These are phyloP conservation scores for Hyles vespertilio DNA, from an alignment of 1,140 invertebrate species.

Conservation along the genomic window DNA sequence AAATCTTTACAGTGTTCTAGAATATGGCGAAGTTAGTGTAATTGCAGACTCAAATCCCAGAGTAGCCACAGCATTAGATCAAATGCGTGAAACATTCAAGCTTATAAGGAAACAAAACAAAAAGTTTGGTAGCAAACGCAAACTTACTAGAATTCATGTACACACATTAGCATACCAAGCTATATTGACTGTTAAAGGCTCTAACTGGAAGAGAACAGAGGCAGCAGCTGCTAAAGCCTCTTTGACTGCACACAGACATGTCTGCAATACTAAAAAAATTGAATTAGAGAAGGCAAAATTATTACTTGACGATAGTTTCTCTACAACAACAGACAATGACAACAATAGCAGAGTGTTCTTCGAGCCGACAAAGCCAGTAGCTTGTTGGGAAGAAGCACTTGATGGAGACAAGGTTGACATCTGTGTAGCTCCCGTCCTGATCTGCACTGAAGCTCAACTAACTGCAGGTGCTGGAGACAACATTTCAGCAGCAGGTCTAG, in stretches of 20 bases:
- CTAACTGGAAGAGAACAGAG: conserved; percentile 85
- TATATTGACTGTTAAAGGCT: conserved; percentile 83
- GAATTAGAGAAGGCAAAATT: conserved; percentile 82
- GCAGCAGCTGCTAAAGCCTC: conserved; percentile 90
- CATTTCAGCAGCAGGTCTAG: conserved; percentile 89
- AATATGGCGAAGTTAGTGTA: conserved; percentile 84
- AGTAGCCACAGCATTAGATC: conserved; percentile 87
- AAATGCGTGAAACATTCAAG: conserved; percentile 87
- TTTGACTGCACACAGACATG: conserved; percentile 89
- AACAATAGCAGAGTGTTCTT: conserved; percentile 78
- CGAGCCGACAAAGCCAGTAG: conserved; percentile 84
- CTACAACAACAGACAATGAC: conserved; percentile 79
- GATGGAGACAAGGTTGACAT: conserved; percentile 78
- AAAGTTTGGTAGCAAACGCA: conserved; percentile 70
- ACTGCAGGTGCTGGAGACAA: conserved; percentile 94
- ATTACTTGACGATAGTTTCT: conserved; percentile 91
- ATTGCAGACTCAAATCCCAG: conserved; percentile 88
- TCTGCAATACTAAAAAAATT: conserved; percentile 86
- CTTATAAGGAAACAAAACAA: conserved; percentile 70
- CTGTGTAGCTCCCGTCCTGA: conserved; percentile 90
- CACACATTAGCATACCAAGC: conserved; percentile 93
- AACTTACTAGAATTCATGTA: conserved; percentile 87
- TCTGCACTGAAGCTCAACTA: conserved; percentile 88
- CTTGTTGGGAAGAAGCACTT: conserved; percentile 87
- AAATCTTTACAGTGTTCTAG: conserved; percentile 83